phyloP scores from a whole-genome alignment of 2,797 vertebrate genomes.

The Anguilla marmorata region DNA sequence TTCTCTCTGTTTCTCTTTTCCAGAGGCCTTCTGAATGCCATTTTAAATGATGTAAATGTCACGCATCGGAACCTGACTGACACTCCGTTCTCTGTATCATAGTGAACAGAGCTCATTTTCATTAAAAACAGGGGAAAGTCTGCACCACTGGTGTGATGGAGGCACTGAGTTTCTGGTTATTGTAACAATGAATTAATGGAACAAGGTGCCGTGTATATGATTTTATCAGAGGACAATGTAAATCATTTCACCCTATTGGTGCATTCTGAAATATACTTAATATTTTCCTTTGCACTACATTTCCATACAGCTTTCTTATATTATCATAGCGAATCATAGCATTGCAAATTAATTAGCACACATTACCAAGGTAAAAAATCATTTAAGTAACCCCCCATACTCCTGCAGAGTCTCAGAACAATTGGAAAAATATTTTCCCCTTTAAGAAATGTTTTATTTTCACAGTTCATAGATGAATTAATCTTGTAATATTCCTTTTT shows the following conservation, averaged over 20 bases:
- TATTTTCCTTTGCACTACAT: background rate
- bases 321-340: background rate
- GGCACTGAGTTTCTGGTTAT: background rate
- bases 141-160: background rate
- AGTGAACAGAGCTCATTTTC: background rate
- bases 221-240: background rate
- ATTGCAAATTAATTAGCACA: background rate
- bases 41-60: slow-evolving; percentile 8
- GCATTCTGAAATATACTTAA: background rate
- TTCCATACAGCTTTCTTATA: background rate
- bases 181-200: background rate
- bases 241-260: background rate
- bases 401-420: too few species aligned
- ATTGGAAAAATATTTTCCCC: too few species aligned
- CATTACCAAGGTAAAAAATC: background rate
- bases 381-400: background rate
- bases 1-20: background rate
- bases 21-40: background rate
- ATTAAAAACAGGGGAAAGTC: background rate
- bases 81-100: background rate
- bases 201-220: background rate
- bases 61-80: background rate
- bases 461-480: background rate
- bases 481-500: background rate
- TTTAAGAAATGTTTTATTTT: too few species aligned